Base-by-base conservation (phyloP, 1,140 invertebrate species). In the Nylanderia fulva region DNA sequence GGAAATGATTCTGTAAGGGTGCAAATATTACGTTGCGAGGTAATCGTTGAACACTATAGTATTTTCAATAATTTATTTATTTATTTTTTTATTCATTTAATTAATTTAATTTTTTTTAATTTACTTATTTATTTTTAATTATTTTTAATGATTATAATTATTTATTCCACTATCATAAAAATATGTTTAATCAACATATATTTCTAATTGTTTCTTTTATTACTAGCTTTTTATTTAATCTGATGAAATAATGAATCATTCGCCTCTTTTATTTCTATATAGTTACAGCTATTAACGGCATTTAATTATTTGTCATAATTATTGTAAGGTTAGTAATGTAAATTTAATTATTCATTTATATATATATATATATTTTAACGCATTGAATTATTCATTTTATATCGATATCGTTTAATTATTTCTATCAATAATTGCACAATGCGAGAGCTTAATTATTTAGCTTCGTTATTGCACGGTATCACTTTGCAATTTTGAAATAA, bases 1-100 rank as follows among this genome's bases (percentile, higher is more conserved):
- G 54, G 72, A 89, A 84, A 88, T 89, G 72, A 89, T 89, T 89
- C 68, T 87, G 74, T 86, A 66, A 89, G 64, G 76, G 76, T 27
- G 52, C 77, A 64, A 88, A 56, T n/a, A 61, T 9, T 33, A 39
- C 66, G 54, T 74, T 24, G 77, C 64, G 33, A 69, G 24, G 64
- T 71, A 27, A 33, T 89, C 74, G 77, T 88, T 82, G n/a, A 77
- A 80, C 61, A 42, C 9, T 42, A 45, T 56, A 48, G 11, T 2
- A n/a, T 29, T 61, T 13, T 52, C 77, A 80, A 89, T 88, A 85
- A 88, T 88, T 85, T 69, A 52, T 76, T 84, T 84, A 80, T 88
- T 88, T 88, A 88, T 88, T 85, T 69, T n/a, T n/a, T n/a, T n/a
- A n/a, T n/a, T n/a, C n/a, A n/a, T n/a, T n/a, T n/a, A n/a, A n/a